Conservation (phyloP, 2,113 vertebrate species). For the Psophia crepitans region DNA sequence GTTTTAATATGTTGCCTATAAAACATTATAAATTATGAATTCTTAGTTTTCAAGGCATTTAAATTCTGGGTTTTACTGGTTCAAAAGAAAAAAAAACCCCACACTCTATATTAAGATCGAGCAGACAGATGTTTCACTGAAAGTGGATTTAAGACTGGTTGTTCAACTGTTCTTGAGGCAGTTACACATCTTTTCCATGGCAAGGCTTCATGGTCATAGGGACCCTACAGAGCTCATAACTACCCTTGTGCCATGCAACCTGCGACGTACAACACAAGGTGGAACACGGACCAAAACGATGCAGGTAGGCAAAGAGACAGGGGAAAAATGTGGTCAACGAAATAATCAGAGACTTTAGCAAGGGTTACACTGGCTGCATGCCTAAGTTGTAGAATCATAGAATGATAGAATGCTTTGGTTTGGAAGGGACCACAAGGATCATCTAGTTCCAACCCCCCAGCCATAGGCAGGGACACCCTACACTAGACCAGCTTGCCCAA, state of each 20-base stretch:
- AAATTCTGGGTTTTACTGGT: background rate
- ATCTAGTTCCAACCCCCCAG: too few species aligned
- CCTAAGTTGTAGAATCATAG: too few species aligned
- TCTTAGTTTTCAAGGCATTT: background rate
- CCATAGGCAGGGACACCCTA: too few species aligned
- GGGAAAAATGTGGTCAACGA: background rate
- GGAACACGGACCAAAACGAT: background rate
- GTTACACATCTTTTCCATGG: background rate
- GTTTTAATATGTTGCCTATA: background rate
- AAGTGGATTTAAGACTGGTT: background rate
- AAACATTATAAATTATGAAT: background rate
- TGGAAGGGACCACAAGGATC: too few species aligned
- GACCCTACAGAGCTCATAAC: background rate
- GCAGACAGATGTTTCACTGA: background rate
- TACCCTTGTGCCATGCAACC: background rate
- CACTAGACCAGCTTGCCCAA: too few species aligned
- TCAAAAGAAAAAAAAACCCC: background rate
- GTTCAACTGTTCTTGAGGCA: background rate
- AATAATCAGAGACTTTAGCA: background rate
- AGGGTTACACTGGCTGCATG: background rate
- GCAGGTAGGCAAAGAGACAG: background rate
- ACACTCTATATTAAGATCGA: background rate
- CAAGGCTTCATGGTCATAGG: background rate
- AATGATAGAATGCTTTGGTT: too few species aligned
- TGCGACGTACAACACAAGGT: background rate